phyloP scores from a whole-genome alignment of 2,113 vertebrate species.

The Gracilinanus agilis region DNA sequence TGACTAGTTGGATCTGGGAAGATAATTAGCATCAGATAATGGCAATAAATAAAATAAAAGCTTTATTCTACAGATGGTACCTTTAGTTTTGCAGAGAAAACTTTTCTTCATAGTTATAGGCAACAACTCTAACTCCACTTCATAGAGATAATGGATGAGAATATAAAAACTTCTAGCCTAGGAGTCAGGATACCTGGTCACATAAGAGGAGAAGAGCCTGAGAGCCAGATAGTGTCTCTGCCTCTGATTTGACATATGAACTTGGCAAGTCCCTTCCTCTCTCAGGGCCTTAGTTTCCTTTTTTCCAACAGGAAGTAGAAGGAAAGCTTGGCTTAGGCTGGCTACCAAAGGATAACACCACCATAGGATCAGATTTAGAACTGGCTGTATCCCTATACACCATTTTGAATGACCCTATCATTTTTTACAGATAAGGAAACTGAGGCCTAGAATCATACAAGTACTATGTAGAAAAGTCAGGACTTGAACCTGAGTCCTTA shows the following conservation, averaged over 20 bases:
- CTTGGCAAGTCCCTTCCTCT: neutral
- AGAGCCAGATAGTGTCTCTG: neutral
- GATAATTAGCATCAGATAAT: neutral
- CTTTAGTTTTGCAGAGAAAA: neutral
- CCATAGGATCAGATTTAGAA: neutral
- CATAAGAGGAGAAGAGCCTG: neutral
- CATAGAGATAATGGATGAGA: neutral
- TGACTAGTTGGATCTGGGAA: neutral
- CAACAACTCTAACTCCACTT: neutral
- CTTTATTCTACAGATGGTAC: too few relatives aligned
- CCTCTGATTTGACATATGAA: neutral
- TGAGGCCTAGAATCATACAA: neutral
- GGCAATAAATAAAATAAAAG: too few relatives aligned
- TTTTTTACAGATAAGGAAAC: too few relatives aligned
- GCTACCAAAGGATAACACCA: neutral
- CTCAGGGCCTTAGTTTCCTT: neutral
- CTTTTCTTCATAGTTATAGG: neutral
- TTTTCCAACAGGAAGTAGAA: neutral
- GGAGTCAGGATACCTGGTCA: neutral
- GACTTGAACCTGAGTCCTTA: neutral
- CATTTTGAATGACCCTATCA: neutral
- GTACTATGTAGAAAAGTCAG: neutral
- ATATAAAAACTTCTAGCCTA: neutral
- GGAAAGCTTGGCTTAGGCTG: too few relatives aligned
- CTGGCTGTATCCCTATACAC: neutral